These are phyloP conservation scores for Aplocera efformata DNA, from an alignment of 2,888 invertebrate species.

Conservation along the genomic window DNA sequence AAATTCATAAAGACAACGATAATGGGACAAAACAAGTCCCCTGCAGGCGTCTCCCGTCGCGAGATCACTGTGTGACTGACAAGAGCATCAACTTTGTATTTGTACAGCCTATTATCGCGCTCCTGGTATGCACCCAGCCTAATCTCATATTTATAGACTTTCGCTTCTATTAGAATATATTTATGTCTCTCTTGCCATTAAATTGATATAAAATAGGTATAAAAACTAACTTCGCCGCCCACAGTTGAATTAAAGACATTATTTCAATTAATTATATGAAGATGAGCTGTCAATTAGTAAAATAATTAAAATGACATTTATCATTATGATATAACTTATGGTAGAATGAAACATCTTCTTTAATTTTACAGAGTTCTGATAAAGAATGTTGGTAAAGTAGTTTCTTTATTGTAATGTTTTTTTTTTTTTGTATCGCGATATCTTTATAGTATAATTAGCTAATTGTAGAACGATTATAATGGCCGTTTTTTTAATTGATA, in stretches of 20 bases:
- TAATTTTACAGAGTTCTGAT: too few relatives aligned
- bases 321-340: too few relatives aligned
- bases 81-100: constrained; percentile 61
- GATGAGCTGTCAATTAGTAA: constrained; percentile 6
- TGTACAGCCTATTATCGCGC: constrained; percentile 62
- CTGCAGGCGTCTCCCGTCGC: constrained; percentile 32
- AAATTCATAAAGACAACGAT: constrained; percentile 19
- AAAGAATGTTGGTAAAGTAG: too few relatives aligned
- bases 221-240: constrained; percentile 15
- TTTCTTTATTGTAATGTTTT: too few relatives aligned
- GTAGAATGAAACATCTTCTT: too few relatives aligned
- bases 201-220: constrained; percentile 20
- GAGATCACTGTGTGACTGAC: constrained; percentile 37
- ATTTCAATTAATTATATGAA: too few relatives aligned
- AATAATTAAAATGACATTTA: too few relatives aligned
- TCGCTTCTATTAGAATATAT: constrained; percentile 45
- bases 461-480: too few relatives aligned
- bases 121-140: constrained; percentile 65
- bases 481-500: too few relatives aligned
- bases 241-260: constrained; percentile 1
- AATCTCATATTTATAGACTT: constrained; percentile 53
- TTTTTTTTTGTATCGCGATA: too few relatives aligned
- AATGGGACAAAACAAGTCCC: constrained; percentile 25
- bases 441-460: too few relatives aligned
- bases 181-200: constrained; percentile 25